Percentiles rank a stretch among this genome's conserved stretches.
These are phyloP conservation scores for Mustela nigripes DNA, from an alignment of 2,113 vertebrate genomes.

Conservation along the genomic window DNA sequence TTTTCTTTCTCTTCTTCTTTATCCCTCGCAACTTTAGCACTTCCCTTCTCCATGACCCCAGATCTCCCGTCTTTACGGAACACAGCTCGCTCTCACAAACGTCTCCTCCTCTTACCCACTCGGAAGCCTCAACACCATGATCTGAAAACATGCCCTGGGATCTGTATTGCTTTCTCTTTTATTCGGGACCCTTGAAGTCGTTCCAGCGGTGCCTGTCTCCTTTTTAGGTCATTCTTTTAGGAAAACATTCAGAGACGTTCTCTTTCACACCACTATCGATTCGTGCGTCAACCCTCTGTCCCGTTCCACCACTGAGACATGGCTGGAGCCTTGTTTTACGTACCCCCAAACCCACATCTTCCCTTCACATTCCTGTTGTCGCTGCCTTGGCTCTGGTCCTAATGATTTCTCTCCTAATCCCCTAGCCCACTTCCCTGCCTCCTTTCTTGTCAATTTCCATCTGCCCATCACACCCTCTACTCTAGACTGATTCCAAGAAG, in stretches of 20 bases:
- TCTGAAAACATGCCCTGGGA: neutral
- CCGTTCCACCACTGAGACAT: neutral
- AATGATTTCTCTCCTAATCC: constrained; percentile 62
- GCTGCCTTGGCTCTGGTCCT: constrained; percentile 57
- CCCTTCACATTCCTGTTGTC: neutral
- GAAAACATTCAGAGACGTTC: neutral
- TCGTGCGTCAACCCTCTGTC: neutral
- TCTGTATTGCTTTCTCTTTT: neutral
- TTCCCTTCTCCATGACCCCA: neutral
- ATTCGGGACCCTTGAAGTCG: neutral
- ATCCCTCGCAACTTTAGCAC: neutral
- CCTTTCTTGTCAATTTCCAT: constrained; percentile 68
- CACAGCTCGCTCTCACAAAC: neutral
- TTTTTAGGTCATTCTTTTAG: constrained; percentile 1
- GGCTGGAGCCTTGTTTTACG: neutral
- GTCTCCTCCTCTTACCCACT: neutral
- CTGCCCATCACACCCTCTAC: constrained; percentile 59
- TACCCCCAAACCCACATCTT: neutral
- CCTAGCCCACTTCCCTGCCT: constrained; percentile 20
- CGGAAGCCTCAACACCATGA: neutral
- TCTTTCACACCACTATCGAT: neutral
- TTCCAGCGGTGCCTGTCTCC: neutral
- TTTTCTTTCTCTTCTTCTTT: neutral
- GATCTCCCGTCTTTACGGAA: neutral
- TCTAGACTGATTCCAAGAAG: constrained; percentile 55